Evolutionary conservation across 37 sponge, comb jelly and placozoan genomes (phyloP), one percentile per base, ranked within the genome.

Genomic region (Halisarca cf. caerulea): DNA sequence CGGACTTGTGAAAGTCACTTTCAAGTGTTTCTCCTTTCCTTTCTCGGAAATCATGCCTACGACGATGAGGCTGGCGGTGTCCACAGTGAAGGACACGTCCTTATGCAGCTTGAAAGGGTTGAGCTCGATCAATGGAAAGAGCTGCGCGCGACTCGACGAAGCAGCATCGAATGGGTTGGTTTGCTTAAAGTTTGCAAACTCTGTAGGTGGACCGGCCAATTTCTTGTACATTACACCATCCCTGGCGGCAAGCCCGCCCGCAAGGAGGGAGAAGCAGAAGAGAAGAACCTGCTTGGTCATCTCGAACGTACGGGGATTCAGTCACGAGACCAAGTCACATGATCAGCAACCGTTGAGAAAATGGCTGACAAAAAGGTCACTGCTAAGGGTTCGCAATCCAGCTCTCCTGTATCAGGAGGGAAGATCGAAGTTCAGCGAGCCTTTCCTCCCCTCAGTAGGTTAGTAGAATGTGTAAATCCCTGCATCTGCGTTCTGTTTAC

Each of bases 341-440:
- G 6, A 14, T 47, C 9, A 47, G 51, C 6, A 47, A 47, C 11
- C 11, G 6, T 47, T 47, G 51, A 11, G 51, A 47, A 47, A 47
- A 47, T 47, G 51, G 51, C 51, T 11, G 51, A 47, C 51, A 6
- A 11, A 14, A 47, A 47, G 51, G 51, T 47, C 9, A 47, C 51
- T 47, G 51, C 51, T 47, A 47, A 47, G 51, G 9, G 9, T 47
- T 14, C 51, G 9, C 51, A 87, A 21, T 64, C 87, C n/a, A 89
- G 88, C 42, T 90, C 93, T 24, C 93, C 93, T 3, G 81, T 87
- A 55, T 89, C 93, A 18, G 87, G 93, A 58, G 89, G 62, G n/a
- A 93, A 93, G 51, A 81, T 59, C 5, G 90, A 93, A 58, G 82
- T 87, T 14, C 90, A 93, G 61, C 80, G 66, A 82, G 93, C 93